These are phyloP conservation scores for Aphrophora alni DNA, from an alignment of 2,888 invertebrate species.

Conservation along the genomic window DNA sequence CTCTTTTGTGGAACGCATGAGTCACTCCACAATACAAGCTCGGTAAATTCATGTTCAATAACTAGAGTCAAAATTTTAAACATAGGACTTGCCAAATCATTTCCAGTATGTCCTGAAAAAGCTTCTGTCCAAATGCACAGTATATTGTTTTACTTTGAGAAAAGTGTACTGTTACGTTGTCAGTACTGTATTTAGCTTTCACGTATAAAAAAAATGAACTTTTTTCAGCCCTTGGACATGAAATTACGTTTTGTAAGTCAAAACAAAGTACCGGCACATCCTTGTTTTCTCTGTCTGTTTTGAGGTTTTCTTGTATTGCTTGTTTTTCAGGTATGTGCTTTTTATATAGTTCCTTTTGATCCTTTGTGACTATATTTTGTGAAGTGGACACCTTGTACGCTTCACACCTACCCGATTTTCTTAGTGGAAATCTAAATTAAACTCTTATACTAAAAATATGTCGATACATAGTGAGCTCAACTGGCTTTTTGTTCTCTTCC, in stretches of 20 bases:
- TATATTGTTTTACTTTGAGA: conserved; percentile 16
- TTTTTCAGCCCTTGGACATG: conserved; percentile 2
- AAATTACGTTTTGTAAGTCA: conserved; percentile 13
- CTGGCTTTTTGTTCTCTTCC: background rate
- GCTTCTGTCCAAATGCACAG: background rate
- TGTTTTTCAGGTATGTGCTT: background rate
- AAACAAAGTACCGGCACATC: background rate
- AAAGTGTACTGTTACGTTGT: conserved; percentile 14
- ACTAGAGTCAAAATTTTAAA: background rate
- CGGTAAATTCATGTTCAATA: background rate
- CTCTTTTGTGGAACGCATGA: too few relatives aligned
- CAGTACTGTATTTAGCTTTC: background rate
- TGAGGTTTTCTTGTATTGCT: background rate
- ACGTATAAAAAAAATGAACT: background rate
- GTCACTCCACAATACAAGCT: background rate
- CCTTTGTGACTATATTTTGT: background rate
- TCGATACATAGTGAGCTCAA: background rate
- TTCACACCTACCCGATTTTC: background rate
- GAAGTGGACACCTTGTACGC: background rate
- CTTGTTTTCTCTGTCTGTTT: background rate
- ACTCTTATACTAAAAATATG: background rate
- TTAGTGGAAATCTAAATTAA: background rate
- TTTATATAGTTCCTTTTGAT: background rate
- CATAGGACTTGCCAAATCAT: conserved; percentile 19
- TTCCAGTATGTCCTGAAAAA: background rate